Base-by-base conservation (phyloP, 2,797 vertebrate genomes). In the Macropus fuliginosus region DNA sequence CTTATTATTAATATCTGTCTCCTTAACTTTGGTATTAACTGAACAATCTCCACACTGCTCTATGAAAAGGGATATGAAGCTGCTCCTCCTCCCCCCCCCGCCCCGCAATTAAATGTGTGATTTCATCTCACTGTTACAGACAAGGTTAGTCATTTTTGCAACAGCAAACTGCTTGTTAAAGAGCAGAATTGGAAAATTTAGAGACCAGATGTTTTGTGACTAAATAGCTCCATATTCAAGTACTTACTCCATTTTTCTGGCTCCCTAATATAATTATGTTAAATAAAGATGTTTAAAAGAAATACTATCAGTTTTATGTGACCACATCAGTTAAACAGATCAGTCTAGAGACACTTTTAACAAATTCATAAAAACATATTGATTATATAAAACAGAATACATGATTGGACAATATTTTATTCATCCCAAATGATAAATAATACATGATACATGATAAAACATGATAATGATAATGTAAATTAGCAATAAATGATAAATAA, bases 151-250 rank as follows among this genome's bases (percentile, higher is more conserved):
- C 54, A 89, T 87, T 90, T 10, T 94, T 24, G 74, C 27, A 46
- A 13, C 40, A 81, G 40, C n/a, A 46, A 81, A 81, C 40, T 46
- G 46, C 74, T 81, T 81, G 74, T 9, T 81, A 81, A 81, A 81
- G 74, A 81, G 40, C 54, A 92, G 56, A 46, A 90, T 3, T 91
- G 14, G 74, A 94, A 50, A 96, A 94, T 96, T 92, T 93, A 94
- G 89, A 96, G 56, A 95, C n/a, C 46, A 62, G 96, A 31, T 52
- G 40, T 96, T 97, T 95, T 50, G 91, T 95, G 93, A 93, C n/a
- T 74, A 55, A 56, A 55, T 34, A 55, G 29, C 34, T 87, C 94
- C 28, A 92, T 62, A 94, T 56, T 91, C 9, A 93, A 94, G 94
- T 94, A 55, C 92, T 92, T 14, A 91, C 1, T 57, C 13, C 24